Evolutionary conservation across 2,888 invertebrate species (phyloP), one percentile per base, ranked within the genome.

Genomic region (Cheilosia grossa): DNA sequence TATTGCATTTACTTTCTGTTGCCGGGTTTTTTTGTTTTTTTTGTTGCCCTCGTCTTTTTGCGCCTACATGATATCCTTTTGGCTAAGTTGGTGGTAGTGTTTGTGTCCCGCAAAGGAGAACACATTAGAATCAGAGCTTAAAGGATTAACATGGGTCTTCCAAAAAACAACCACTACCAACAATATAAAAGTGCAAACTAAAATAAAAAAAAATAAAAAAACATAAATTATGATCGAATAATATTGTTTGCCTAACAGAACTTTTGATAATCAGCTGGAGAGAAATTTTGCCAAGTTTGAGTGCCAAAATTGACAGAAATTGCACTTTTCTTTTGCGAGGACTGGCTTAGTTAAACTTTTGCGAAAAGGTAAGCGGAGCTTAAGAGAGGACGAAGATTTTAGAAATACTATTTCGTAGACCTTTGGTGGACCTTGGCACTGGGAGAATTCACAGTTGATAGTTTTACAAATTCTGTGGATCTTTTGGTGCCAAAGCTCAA

Each of bases 401-500:
- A 74, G 54, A 44, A n/a, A 37, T 44, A 40, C 9, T 59, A 49
- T 17, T 51, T 13, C 33, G 19, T 10, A 17, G 42, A 24, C 87
- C 88, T 87, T 82, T 82, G 87, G 89, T 91, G 88, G 87, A 83
- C 89, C 92, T 92, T 92, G 92, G 92, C 92, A 92, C 92, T 92
- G 92, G 92, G 92, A 92, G 92, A 92, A 92, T 92, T 92, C 92
- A 92, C 92, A 92, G 92, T 92, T 89, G 88, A 86, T 88, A 69
- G 87, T 79, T 66, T 80, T 61, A 64, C 70, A 87, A 87, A 89
- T 88, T 91, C 92, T 92, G 92, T 92, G 92, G 92, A 91, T 92
- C 92, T 92, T 92, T 92, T 91, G 89, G 92, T 92, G 92, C 91
- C 92, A 92, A 91, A 91, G 89, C 89, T 89, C 88, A 91, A 90